Evolutionary conservation across 2,888 invertebrate species (phyloP), one percentile per base, ranked within the genome.

Genomic region (Abscondita cerata): DNA sequence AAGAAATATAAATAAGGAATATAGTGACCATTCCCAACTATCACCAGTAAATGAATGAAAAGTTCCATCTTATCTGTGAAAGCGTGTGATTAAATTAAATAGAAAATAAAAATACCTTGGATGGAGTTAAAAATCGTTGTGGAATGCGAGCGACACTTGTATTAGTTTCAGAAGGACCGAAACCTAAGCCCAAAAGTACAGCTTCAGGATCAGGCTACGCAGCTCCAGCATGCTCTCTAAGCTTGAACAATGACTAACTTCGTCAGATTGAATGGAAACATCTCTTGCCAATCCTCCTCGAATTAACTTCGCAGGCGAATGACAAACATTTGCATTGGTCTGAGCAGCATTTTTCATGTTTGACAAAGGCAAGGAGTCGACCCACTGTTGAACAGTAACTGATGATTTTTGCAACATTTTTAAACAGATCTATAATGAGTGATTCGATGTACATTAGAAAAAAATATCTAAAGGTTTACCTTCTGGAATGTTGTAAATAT

Each of bases 121-220:
- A 95, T 56, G 93, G 94, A 67, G 89, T 88, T 58, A 96, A 83
- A 78, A 96, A 96, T 59, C 89, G 80, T 68, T 85, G 88, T 1
- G 96, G 96, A 79, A 96, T 93, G 70, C 94, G 87, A 58, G 90
- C 88, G 13, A 89, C 77, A 69, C 88, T 86, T 73, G 88, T 88
- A 52, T 87, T 86, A 62, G 87, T 86, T 68, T 85, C 85, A 58
- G 87, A 84, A 6, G 90, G 91, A 0, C 92, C 92, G 78, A 93
- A 93, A 9, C 93, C 93, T 55, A 93, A 82, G 67, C 90, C 92
- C 52, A 93, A 81, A 20, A 96, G 83, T 56, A 96, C 89, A 55
- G 93, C 92, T 77, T 96, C 95, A 0, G 96, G 95, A 82, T 96
- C 95, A 16, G 93, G 91, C 74, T 90, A 36, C 96, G 84, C 13